Evolutionary conservation across 2,888 invertebrate species (phyloP), one percentile per base, ranked within the genome.

Genomic region (Drosophila tripunctata): DNA sequence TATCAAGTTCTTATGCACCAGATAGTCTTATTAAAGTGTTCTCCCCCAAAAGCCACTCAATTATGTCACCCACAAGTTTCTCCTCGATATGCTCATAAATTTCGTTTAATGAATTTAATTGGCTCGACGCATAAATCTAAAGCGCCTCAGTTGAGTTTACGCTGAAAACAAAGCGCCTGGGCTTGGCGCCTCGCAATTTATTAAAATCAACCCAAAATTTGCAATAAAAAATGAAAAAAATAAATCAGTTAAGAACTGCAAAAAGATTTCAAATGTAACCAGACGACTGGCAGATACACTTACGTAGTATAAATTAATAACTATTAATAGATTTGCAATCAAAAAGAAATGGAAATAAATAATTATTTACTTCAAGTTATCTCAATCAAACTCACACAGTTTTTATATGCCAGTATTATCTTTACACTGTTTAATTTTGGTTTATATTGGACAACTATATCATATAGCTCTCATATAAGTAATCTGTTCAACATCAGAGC

Each of bases 41-140:
- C 24, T n/a, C n/a, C 6, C 10, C 8, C 6, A 27, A 30, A 33
- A 22, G 10, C 27, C 48, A 40, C 41, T 60, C 68, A 78, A 85
- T 85, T 85, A 82, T 82, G 88, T 82, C 82, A 82, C 88, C 88
- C 88, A 50, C 71, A 67, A 75, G 62, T 67, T 67, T 69, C 61
- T 61, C 48, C 61, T 61, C 48, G 67, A 66, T 58, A 38, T 35
- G 67, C 65, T 56, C 87, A 87, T 87, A 80, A 80, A 84, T 80
- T 68, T 67, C 67, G 69, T 80, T 84, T 74, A 80, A 84, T 74
- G 74, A 86, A 82, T 88, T 87, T 86, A 86, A 87, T 87, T 87
- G 83, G 66, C 86, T 68, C 44, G 35, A 17, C 70, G 64, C 83
- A 83, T 88, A 83, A 83, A 83, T 87, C 83, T 86, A 74, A 76